phyloP scores from a whole-genome alignment of 2,113 vertebrate genomes.

The Cranoglanis bouderius region DNA sequence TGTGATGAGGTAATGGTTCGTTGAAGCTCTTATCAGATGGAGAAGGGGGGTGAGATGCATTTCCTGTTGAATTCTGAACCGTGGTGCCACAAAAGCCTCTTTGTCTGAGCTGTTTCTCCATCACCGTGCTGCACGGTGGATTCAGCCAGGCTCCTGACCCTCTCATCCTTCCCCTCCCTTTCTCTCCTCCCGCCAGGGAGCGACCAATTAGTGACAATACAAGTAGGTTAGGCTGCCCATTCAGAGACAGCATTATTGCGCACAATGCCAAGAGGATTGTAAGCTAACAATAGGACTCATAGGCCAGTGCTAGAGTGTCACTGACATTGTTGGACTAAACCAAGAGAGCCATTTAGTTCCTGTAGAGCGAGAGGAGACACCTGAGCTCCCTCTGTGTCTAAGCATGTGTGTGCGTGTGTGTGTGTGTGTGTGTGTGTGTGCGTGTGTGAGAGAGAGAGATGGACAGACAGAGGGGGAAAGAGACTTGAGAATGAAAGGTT shows the following conservation, averaged over 20 bases:
- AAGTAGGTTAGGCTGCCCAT: slow-evolving; percentile 81
- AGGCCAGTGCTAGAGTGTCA: slow-evolving; percentile 78
- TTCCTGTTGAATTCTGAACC: slow-evolving; percentile 49
- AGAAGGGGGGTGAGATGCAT: slow-evolving; percentile 50
- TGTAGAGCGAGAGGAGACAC: slow-evolving; percentile 56
- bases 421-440: slow-evolving; percentile 59
- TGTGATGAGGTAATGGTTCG: slow-evolving; percentile 53
- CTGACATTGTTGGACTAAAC: slow-evolving; percentile 75
- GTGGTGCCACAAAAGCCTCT: slow-evolving; percentile 46
- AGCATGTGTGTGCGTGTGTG: slow-evolving; percentile 61
- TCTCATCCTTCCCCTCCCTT: slow-evolving; percentile 55
- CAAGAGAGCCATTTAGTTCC: slow-evolving; percentile 68
- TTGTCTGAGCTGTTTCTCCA: slow-evolving; percentile 49
- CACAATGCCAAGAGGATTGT: slow-evolving; percentile 80
- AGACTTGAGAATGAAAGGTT: slow-evolving; percentile 62
- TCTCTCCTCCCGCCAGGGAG: slow-evolving; percentile 74
- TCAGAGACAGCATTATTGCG: slow-evolving; percentile 75
- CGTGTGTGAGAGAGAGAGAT: slow-evolving; percentile 53
- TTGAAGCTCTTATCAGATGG: slow-evolving; percentile 54
- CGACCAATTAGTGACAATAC: slow-evolving; percentile 82
- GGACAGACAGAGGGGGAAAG: slow-evolving; percentile 1
- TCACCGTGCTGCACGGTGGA: slow-evolving; percentile 33
- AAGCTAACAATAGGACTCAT: slow-evolving; percentile 76
- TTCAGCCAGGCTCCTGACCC: slow-evolving; percentile 40
- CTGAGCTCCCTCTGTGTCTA: slow-evolving; percentile 51